These are phyloP conservation scores for Nerophis ophidion DNA, from an alignment of 2,113 vertebrate species.

Conservation along the genomic window DNA sequence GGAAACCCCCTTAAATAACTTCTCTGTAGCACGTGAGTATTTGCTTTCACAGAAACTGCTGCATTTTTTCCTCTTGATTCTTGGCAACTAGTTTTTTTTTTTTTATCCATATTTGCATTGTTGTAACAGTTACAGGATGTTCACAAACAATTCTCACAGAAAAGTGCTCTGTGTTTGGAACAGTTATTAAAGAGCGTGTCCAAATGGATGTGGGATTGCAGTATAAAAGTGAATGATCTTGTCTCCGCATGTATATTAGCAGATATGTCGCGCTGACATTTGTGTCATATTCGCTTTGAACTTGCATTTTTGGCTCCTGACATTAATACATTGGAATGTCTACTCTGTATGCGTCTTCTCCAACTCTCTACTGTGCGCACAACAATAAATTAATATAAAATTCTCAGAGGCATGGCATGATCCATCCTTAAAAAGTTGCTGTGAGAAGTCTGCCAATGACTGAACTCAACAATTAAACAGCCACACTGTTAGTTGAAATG, in stretches of 20 bases:
- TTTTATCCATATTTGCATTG: conserved; percentile 21
- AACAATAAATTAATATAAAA: conserved; percentile 17
- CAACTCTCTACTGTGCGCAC: conserved; percentile 16
- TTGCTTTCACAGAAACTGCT: conserved; percentile 39
- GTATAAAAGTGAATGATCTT: background rate
- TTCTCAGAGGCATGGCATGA: conserved; percentile 34
- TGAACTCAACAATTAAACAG: conserved; percentile 87
- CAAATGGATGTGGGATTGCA: background rate
- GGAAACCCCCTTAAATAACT: conserved; percentile 95
- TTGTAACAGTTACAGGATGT: conserved; percentile 6
- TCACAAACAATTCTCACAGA: background rate
- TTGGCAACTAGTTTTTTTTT: conserved; percentile 24
- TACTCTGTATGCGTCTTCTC: conserved; percentile 16
- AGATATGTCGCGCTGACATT: conserved; percentile 7
- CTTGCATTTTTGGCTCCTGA: conserved; percentile 13
- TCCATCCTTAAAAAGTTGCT: conserved; percentile 59
- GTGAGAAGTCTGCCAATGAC: conserved; percentile 77
- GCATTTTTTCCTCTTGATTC: conserved; percentile 30
- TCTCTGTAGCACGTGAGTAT: conserved; percentile 95
- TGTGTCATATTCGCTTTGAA: background rate
- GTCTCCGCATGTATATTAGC: background rate
- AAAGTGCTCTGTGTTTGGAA: conserved; percentile 4
- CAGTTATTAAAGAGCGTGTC: background rate
- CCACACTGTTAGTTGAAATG: conserved; percentile 87
- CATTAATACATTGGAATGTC: conserved; percentile 19